These are phyloP conservation scores for Alosa alosa DNA, from an alignment of 2,113 vertebrate species.

Conservation along the genomic window DNA sequence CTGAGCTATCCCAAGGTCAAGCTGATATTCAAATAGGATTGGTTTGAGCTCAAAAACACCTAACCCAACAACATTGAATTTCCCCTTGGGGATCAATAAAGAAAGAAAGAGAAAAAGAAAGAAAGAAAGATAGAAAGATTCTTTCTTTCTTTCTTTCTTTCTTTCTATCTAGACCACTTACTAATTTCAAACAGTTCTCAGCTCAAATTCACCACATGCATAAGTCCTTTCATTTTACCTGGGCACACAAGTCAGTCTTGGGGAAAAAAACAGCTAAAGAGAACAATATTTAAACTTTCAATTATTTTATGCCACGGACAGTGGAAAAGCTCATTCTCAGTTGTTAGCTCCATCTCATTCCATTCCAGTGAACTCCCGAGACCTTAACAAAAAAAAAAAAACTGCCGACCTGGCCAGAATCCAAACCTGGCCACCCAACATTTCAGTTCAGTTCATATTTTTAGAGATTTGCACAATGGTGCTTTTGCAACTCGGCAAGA, in stretches of 20 bases:
- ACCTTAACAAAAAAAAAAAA: neutral
- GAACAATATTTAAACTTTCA: neutral
- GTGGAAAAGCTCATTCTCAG: neutral
- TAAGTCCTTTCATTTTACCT: neutral
- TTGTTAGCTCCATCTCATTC: too few species aligned
- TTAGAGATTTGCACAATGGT: neutral
- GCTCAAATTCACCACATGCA: neutral
- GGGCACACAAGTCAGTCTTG: neutral
- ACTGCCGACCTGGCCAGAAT: neutral
- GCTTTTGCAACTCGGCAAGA: neutral
- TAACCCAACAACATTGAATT: neutral
- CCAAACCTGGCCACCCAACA: neutral
- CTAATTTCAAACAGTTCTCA: neutral
- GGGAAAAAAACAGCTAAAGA: neutral
- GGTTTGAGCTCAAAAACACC: constrained; percentile 8
- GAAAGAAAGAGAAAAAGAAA: too few species aligned
- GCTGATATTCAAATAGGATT: neutral
- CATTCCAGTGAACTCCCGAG: neutral
- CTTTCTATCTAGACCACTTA: too few species aligned
- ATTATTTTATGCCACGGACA: too few species aligned
- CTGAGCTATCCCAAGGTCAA: neutral
- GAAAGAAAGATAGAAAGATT: too few species aligned
- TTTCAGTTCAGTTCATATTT: neutral
- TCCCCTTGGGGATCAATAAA: too few species aligned
- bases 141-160: too few species aligned